Base-by-base conservation (phyloP, 2,113 vertebrate genomes). In the Castor canadensis region DNA sequence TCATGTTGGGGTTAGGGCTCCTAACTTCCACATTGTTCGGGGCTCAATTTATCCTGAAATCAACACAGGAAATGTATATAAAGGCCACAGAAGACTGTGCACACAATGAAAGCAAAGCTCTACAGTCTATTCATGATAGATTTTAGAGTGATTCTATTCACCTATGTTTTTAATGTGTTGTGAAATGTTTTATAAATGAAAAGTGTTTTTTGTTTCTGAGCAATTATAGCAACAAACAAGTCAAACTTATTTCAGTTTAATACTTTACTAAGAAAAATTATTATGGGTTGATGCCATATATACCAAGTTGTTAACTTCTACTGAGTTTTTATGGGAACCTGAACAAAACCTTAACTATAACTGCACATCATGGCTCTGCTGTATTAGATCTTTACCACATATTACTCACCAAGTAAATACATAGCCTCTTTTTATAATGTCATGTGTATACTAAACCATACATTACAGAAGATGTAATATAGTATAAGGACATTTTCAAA, bases 111-210 rank as follows among this genome's bases (percentile, higher is more conserved):
- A 87, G 35, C 35, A 84, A 95, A 92, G 11, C 43, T 20, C 71
- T 45, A 49, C 66, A 72, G 38, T 80, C 62, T 93, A 38, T 72
- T 85, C 9, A n/a, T 71, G 62, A 93, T 52, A 62, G 19, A 62
- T 87, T 91, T 86, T 93, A 66, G n/a, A 89, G 45, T 91, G 87
- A 86, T 52, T 66, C 19, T 87, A 22, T 71, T 56, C 16, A 90
- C 16, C 11, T 91, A 1, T 94, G 47, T 95, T 94, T 93, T 93
- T 89, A 81, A 90, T 91, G 24, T 93, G 26, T 52, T 91, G 10
- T 93, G 67, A 86, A n/a, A 94, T 67, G 9, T 93, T 96, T 81
- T 49, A 94, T 67, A 89, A 97, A 73, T 85, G 62, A 95, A 96
- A 96, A 94, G 49, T 49, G 17, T 81, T 90, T 89, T 82, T 79